Evolutionary conservation across 2,113 vertebrate genomes (phyloP), one percentile per base, ranked within the genome.

Genomic region (Nesoenas mayeri): DNA sequence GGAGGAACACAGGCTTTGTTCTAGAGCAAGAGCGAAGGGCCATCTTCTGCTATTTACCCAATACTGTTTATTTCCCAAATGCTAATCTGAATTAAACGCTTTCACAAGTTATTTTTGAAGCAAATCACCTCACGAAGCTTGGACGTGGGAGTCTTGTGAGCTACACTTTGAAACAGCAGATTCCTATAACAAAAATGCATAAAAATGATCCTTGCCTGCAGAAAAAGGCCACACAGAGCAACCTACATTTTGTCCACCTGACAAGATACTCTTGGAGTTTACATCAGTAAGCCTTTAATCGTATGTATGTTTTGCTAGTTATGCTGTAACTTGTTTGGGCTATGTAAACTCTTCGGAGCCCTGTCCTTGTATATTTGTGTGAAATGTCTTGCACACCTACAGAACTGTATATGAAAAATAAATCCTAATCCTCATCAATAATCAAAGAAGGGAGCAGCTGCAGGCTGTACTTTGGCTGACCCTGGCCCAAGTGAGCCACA

Each of bases 401-500:
- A 31, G 79, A 57, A 44, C 34, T 84, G 53, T 64, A 65, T 73
- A 84, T 86, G n/a, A 91, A 88, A 88, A 60, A 80, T 31, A 88
- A 94, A 81, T 86, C 79, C 53, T 95, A 70, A 74, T 91, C 72
- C 61, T 91, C 71, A 78, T 75, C 85, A 88, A 92, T 93, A 92
- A 96, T 81, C 85, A 94, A 82, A 93, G 88, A 60, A 54, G 20
- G 50, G 78, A 92, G 69, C 90, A 94, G 92, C 82, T 97, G 88
- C 91, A 88, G 82, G 67, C 89, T 96, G 85, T 72, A 67, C 90
- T 94, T 93, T 91, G 82, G 82, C 92, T 96, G 93, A 92, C 57
- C 82, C 56, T 91, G 79, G 38, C 20, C 72, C 65, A 86, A 88
- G 38, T 14, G 48, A 88, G 75, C 85, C 53, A 4, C 48, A 80